Percentiles rank a stretch among this genome's conserved stretches.
These are phyloP conservation scores for Coregonus clupeaformis DNA, from an alignment of 2,113 vertebrate species.

Conservation along the genomic window DNA sequence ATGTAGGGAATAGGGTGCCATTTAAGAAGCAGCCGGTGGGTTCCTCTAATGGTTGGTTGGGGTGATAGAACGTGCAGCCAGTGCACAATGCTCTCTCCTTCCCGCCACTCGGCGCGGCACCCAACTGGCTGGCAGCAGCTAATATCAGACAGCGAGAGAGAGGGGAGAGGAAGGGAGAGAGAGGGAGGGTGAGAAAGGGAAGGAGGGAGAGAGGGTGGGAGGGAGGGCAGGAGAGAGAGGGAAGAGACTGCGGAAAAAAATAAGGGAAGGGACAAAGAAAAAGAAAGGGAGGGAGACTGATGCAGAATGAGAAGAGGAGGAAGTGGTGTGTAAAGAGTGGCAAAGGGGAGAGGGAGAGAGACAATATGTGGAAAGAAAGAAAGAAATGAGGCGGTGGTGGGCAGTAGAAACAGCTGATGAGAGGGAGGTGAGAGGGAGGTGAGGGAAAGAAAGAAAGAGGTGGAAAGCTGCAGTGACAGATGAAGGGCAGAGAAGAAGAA, in stretches of 20 bases:
- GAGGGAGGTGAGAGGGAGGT: slow-evolving; percentile 53
- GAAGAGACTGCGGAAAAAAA: neutral
- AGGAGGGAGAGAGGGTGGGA: neutral
- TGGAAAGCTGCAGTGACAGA: too few relatives aligned
- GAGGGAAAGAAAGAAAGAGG: too few relatives aligned
- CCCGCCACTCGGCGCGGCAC: slow-evolving; percentile 41
- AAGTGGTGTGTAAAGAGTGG: slow-evolving; percentile 19
- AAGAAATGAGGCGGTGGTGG: neutral
- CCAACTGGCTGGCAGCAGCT: neutral
- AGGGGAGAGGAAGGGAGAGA: neutral
- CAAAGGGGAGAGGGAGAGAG: neutral
- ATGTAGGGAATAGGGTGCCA: too few relatives aligned
- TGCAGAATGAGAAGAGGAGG: neutral
- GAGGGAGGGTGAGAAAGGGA: slow-evolving; percentile 17
- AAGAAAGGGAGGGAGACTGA: neutral
- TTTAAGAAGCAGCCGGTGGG: too few relatives aligned
- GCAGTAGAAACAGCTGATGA: neutral
- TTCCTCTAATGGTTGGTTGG: too few relatives aligned
- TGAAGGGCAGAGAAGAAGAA: too few relatives aligned
- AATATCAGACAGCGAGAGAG: slow-evolving; percentile 16
- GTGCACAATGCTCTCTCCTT: slow-evolving; percentile 25
- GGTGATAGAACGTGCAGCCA: neutral
- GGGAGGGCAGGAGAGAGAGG: too few relatives aligned
- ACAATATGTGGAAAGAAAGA: too few relatives aligned
- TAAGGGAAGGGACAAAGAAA: neutral